Evolutionary conservation across 2,888 invertebrate species (phyloP), one percentile per base, ranked within the genome.

Genomic region (Mycalesis mineus): DNA sequence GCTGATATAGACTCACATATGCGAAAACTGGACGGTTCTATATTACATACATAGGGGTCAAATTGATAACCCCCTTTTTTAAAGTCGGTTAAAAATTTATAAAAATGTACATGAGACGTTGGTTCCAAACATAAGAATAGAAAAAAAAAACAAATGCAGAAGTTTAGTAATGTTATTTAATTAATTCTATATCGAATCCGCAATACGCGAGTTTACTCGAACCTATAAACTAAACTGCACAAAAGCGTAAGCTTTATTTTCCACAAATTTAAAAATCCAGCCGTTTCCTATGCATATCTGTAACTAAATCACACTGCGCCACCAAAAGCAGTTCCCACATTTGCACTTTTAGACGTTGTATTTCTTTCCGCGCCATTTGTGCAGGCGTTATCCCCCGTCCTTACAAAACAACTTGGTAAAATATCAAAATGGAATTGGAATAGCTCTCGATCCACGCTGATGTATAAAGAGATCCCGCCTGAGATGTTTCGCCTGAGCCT

Each of bases 401-500:
- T 17, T 42, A 29, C 17, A 42, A 42, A 33, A 33, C 42, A 33
- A 42, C 29, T 52, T 52, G 52, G 42, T 52, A 42, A 52, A 39
- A 52, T 52, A 52, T 52, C 33, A 42, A 52, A 52, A 52, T 52
- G 33, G 42, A 42, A 52, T 52, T 42, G 52, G 41, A 52, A 42
- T 52, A 42, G 52, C 42, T 42, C 41, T 51, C 52, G 42, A 52
- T 33, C 42, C 17, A 28, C 17, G 33, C 33, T 42, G 28, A 39
- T 40, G 52, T 52, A 52, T 52, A 52, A 52, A 42, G 51, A 28
- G 17, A 42, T 52, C 17, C 42, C 42, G n/a, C 52, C 33, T 13
- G 42, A 52, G 52, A 42, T 42, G 17, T 51, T 63, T 68, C 67
- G 68, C 60, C 57, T 64, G 59, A 62, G 50, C 61, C 41, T 69